These are phyloP conservation scores for Poecilia picta DNA, from an alignment of 2,797 vertebrate species.

Conservation along the genomic window DNA sequence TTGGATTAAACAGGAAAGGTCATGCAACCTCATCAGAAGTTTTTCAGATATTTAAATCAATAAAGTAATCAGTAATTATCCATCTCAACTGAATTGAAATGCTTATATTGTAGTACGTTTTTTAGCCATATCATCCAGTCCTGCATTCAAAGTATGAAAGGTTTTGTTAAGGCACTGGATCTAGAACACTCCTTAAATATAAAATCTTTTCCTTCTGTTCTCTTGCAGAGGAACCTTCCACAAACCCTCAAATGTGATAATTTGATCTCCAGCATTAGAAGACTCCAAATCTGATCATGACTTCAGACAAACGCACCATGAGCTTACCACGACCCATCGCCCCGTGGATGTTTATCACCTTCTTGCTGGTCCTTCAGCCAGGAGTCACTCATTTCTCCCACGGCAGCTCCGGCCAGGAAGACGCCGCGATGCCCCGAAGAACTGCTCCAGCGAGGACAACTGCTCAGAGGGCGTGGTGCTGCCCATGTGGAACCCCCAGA, in stretches of 20 bases:
- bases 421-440: slow-evolving; percentile 43
- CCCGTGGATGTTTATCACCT: slow-evolving; percentile 57
- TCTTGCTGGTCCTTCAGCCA: slow-evolving; percentile 75
- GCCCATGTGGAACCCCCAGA: slow-evolving; percentile 88
- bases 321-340: slow-evolving; percentile 62
- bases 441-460: slow-evolving; percentile 80
- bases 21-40: too few species aligned
- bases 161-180: neutral
- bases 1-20: too few species aligned
- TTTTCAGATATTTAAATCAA: too few species aligned
- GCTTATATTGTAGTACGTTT: too few species aligned
- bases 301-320: slow-evolving; percentile 2
- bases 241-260: slow-evolving; percentile 14
- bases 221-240: slow-evolving; percentile 41
- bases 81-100: too few species aligned
- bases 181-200: neutral
- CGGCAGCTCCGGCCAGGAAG: slow-evolving; percentile 60
- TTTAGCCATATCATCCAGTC: neutral
- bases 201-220: slow-evolving; percentile 1
- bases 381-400: slow-evolving; percentile 72
- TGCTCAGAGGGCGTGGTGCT: slow-evolving; percentile 86
- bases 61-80: too few species aligned
- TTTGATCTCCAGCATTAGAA: neutral
- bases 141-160: neutral
- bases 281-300: neutral